These are phyloP conservation scores for Leptopilina myrica DNA, from an alignment of 2,888 invertebrate genomes.

Conservation along the genomic window DNA sequence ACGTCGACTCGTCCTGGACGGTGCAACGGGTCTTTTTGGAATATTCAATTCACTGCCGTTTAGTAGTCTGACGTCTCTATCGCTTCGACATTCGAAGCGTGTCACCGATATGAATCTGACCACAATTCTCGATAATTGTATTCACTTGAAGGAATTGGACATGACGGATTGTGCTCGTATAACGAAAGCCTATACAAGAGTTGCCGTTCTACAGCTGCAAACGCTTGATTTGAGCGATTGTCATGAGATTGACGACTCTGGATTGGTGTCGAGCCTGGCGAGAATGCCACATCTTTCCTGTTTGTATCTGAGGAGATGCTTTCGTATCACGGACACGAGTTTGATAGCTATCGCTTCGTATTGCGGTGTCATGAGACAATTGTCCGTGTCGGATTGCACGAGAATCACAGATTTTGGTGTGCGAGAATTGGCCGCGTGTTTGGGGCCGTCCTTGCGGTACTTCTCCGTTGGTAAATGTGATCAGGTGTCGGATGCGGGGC, in stretches of 20 bases:
- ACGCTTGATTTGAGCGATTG: conserved; percentile 95
- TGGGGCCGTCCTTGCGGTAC: conserved; percentile 93
- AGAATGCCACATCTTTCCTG: conserved; percentile 92
- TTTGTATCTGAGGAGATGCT: conserved; percentile 91
- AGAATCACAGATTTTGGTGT: conserved; percentile 94
- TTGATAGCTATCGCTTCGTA: conserved; percentile 95
- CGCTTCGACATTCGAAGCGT: conserved; percentile 66
- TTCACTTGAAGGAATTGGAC: conserved; percentile 67
- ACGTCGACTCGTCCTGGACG: conserved; percentile 67
- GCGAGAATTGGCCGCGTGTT: conserved; percentile 89
- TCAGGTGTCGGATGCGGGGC: conserved; percentile 92
- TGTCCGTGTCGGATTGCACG: conserved; percentile 93
- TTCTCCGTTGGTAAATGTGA: conserved; percentile 96
- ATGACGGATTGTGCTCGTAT: conserved; percentile 68
- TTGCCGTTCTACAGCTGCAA: conserved; percentile 83
- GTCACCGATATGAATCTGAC: conserved; percentile 67
- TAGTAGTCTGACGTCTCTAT: conserved; percentile 74
- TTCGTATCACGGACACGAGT: conserved; percentile 93
- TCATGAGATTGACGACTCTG: conserved; percentile 88
- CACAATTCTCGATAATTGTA: conserved; percentile 67
- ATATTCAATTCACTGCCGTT: conserved; percentile 67
- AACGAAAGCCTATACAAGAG: conserved; percentile 65
- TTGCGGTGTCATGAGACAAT: conserved; percentile 88
- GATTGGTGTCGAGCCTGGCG: conserved; percentile 88
- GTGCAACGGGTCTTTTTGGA: conserved; percentile 66